phyloP scores from a whole-genome alignment of 2,113 vertebrate species.

The Myxocyprinus asiaticus region DNA sequence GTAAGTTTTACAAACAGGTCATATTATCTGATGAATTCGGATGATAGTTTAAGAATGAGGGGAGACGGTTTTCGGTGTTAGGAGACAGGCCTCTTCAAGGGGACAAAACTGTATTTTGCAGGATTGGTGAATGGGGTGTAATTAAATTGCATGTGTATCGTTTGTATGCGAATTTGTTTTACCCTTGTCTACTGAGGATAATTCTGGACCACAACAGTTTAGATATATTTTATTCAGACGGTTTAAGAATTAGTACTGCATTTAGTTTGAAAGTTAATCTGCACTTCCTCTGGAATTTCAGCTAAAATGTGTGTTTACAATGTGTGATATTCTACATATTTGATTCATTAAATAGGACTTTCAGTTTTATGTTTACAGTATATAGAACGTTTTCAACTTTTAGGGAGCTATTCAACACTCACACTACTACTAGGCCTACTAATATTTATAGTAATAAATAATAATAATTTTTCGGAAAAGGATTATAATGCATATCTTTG shows the following conservation, averaged over 20 bases:
- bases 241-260: neutral
- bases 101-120: neutral
- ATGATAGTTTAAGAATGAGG: neutral
- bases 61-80: neutral
- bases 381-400: no score
- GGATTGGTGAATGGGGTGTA: neutral
- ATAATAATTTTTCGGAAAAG: no score
- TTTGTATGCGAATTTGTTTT: neutral
- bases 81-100: neutral
- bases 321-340: no score
- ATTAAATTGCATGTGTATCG: neutral
- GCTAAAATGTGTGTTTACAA: no score
- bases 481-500: no score
- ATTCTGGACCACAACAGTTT: neutral
- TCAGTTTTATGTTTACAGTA: no score
- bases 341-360: no score
- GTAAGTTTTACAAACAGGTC: constrained; percentile 13
- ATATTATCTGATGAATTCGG: constrained; percentile 1
- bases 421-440: no score
- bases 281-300: no score
- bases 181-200: neutral
- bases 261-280: neutral
- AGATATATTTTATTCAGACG: neutral
- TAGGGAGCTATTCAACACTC: no score
- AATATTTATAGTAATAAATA: no score